A percentile compares a stretch with the other conserved stretches of the same genome.
Evolutionary conservation across 2,797 vertebrate species (phyloP).

Genomic region (Pogoniulus pusillus): DNA sequence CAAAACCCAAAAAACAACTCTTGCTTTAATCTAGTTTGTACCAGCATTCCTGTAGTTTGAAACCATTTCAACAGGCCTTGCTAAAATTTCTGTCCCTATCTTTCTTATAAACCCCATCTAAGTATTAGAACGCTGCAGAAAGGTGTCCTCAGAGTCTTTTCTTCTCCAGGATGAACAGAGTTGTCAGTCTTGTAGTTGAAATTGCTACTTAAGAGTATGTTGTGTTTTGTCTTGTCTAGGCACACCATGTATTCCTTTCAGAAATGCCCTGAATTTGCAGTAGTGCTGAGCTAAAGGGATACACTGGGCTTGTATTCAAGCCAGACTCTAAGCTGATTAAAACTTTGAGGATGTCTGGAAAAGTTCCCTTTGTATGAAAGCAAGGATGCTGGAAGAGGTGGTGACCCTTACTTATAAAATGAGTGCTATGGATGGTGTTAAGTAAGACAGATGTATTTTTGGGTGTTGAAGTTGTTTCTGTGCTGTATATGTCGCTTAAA

Average conservation of each 20-base stretch:
- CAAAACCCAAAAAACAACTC: no score
- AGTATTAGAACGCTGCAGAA: no score
- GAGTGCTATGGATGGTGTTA: not conserved
- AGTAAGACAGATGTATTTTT: not conserved
- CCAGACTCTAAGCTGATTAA: not conserved
- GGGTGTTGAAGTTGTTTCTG: not conserved
- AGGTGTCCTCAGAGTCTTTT: not conserved
- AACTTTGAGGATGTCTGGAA: not conserved
- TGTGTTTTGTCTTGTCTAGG: not conserved
- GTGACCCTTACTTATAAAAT: not conserved
- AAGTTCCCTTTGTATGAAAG: not conserved
- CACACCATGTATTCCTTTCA: not conserved
- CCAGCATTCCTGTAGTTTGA: not conserved
- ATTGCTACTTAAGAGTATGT: not conserved
- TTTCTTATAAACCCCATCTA: no score
- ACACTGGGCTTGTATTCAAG: not conserved
- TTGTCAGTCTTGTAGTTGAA: not conserved
- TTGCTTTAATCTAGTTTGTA: not conserved
- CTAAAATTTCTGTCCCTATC: no score
- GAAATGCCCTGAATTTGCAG: not conserved
- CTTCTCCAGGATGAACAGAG: not conserved
- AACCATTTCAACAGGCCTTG: rapidly evolving
- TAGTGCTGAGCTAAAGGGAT: not conserved
- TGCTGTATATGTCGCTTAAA: not conserved
- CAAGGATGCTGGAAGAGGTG: not conserved